A percentile compares a stretch with the other conserved stretches of the same genome.
Conservation (phyloP, 2,113 vertebrate genomes). For the Syngnathus typhle region DNA sequence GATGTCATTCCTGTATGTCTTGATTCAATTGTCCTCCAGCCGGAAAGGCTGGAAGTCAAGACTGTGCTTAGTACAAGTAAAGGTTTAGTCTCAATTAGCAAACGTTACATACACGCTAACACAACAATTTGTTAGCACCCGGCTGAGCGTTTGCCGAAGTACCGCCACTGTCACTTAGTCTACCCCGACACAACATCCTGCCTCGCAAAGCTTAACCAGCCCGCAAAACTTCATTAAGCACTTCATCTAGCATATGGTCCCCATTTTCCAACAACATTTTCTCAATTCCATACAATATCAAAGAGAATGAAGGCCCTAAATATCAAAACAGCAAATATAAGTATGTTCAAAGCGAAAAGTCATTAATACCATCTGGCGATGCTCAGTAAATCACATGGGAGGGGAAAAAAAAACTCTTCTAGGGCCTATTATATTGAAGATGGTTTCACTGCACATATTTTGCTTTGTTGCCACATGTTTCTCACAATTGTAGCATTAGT, state of each 20-base stretch:
- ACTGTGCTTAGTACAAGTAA: background rate
- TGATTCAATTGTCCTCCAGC: background rate
- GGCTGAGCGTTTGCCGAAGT: slow-evolving; percentile 3
- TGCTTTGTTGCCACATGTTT: slow-evolving; percentile 54
- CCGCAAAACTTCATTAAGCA: slow-evolving; percentile 85
- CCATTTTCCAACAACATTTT: slow-evolving; percentile 86
- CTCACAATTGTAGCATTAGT: slow-evolving; percentile 25
- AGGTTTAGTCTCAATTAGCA: background rate
- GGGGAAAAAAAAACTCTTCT: background rate
- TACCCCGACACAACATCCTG: slow-evolving; percentile 61
- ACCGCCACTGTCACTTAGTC: slow-evolving; percentile 50
- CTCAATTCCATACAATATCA: slow-evolving; percentile 92
- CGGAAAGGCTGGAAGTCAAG: background rate
- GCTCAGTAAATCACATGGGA: slow-evolving; percentile 81
- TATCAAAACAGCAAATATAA: slow-evolving; percentile 81
- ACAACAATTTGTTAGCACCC: background rate
- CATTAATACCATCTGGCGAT: slow-evolving; percentile 85
- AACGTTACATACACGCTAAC: background rate
- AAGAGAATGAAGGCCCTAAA: slow-evolving; percentile 84
- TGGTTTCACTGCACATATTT: slow-evolving; percentile 46
- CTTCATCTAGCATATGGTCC: slow-evolving; percentile 85
- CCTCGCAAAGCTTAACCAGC: slow-evolving; percentile 60
- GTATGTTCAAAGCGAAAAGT: slow-evolving; percentile 83
- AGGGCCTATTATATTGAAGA: slow-evolving; percentile 40
- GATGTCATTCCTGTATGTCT: background rate